Conservation (phyloP, 2,797 vertebrate species). For the Neopelma chrysocephalum region DNA sequence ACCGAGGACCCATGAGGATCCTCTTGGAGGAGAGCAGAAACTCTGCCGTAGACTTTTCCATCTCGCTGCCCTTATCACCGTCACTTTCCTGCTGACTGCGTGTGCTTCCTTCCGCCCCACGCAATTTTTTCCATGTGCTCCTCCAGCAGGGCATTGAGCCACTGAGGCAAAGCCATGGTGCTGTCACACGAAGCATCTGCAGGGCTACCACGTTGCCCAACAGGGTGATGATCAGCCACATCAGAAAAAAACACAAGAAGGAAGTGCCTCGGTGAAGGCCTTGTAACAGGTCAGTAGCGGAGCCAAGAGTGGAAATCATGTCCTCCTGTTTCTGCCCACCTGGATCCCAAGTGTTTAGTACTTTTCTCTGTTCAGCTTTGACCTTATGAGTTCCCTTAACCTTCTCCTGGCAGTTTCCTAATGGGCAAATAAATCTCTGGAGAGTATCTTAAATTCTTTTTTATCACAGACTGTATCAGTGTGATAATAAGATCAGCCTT, state of each 20-base stretch:
- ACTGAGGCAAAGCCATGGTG: background rate
- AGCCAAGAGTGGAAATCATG: background rate
- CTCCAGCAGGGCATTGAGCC: background rate
- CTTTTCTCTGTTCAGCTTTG: constrained; percentile 69
- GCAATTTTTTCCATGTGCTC: accelerated
- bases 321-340: background rate
- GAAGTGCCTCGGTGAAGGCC: background rate
- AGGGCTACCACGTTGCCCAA: background rate
- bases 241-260: background rate
- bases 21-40: background rate
- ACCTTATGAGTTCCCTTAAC: constrained; percentile 79
- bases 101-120: background rate
- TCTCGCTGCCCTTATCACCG: background rate
- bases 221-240: background rate
- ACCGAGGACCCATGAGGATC: background rate
- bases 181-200: background rate
- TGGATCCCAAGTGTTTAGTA: constrained; percentile 64
- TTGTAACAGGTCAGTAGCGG: background rate
- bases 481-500: constrained; percentile 82
- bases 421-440: constrained; percentile 80
- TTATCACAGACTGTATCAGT: constrained; percentile 76
- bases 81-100: background rate
- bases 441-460: constrained; percentile 80
- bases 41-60: background rate
- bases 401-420: constrained; percentile 78